phyloP scores from a whole-genome alignment of 2,797 vertebrate species.

The Falco rusticolus region DNA sequence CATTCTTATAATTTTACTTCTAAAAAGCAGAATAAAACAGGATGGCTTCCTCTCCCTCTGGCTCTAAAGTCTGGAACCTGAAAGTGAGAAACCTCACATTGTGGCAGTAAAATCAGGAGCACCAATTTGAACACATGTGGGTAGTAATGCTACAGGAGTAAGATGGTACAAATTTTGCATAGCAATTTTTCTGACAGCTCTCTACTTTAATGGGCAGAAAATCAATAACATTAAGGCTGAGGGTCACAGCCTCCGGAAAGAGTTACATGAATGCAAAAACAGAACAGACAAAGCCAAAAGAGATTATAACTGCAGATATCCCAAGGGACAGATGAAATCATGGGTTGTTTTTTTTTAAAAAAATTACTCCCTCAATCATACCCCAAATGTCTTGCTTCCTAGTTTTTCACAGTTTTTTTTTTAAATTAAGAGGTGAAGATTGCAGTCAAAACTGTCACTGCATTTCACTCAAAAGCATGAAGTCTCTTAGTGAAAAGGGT shows the following conservation, averaged over 20 bases:
- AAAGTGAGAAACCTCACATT: neutral
- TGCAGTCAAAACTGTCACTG: neutral
- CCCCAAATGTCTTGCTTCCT: neutral
- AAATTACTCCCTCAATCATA: neutral
- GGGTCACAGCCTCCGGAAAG: slow-evolving; percentile 31
- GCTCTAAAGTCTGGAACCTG: neutral
- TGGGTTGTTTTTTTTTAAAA: neutral
- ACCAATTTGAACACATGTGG: neutral
- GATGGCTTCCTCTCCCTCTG: neutral
- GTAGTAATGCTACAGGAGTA: neutral
- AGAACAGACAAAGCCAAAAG: slow-evolving; percentile 25
- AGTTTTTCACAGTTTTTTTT: neutral
- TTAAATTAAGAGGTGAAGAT: neutral
- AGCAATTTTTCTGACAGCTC: slow-evolving; percentile 15
- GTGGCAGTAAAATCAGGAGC: neutral
- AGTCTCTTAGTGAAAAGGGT: neutral
- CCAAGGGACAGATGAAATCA: slow-evolving; percentile 35
- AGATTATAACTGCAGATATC: slow-evolving; percentile 1
- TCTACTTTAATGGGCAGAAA: slow-evolving; percentile 9
- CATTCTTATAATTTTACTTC: neutral
- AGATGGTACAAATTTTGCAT: rapidly evolving
- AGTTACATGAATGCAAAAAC: slow-evolving; percentile 26
- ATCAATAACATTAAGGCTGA: slow-evolving; percentile 18
- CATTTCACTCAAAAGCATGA: neutral
- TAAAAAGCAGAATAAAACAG: neutral